These are phyloP conservation scores for Austrofundulus limnaeus DNA, from an alignment of 2,113 vertebrate species.

Conservation along the genomic window DNA sequence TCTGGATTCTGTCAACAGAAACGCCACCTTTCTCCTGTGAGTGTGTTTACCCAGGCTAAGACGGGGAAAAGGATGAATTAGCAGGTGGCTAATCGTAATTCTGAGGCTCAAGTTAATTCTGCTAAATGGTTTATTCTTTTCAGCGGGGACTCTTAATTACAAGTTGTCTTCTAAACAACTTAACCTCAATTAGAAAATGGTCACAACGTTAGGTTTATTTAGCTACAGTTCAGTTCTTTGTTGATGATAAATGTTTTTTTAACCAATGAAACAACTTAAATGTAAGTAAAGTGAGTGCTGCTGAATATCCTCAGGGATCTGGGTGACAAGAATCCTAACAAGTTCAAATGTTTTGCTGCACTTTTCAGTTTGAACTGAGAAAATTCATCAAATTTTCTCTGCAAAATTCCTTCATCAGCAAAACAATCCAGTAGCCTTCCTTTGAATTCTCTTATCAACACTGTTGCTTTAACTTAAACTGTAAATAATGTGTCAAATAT, in stretches of 20 bases:
- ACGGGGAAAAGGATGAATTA: conserved; percentile 17
- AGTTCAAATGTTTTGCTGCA: too few species aligned
- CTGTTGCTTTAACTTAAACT: too few species aligned
- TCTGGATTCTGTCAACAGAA: conserved; percentile 2
- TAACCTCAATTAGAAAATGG: conserved; percentile 2
- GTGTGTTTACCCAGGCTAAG: neutral
- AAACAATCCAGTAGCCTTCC: too few species aligned
- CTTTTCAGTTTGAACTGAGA: too few species aligned
- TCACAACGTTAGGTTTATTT: neutral
- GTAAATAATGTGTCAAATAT: too few species aligned
- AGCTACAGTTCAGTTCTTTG: accelerated
- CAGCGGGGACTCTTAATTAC: conserved; percentile 6
- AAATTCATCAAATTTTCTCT: too few species aligned
- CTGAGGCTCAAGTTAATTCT: conserved; percentile 11
- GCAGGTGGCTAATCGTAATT: neutral
- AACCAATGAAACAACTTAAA: too few species aligned
- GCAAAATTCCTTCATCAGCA: too few species aligned
- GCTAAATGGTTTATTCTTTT: conserved; percentile 39
- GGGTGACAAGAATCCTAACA: too few species aligned
- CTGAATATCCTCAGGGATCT: too few species aligned
- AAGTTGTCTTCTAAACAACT: conserved; percentile 21
- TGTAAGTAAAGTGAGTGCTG: too few species aligned
- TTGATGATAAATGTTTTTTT: neutral
- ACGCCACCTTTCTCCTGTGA: conserved; percentile 13
- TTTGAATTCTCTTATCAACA: too few species aligned